Base-by-base conservation (phyloP, 2,797 vertebrate genomes). In the Denticeps clupeoides region DNA sequence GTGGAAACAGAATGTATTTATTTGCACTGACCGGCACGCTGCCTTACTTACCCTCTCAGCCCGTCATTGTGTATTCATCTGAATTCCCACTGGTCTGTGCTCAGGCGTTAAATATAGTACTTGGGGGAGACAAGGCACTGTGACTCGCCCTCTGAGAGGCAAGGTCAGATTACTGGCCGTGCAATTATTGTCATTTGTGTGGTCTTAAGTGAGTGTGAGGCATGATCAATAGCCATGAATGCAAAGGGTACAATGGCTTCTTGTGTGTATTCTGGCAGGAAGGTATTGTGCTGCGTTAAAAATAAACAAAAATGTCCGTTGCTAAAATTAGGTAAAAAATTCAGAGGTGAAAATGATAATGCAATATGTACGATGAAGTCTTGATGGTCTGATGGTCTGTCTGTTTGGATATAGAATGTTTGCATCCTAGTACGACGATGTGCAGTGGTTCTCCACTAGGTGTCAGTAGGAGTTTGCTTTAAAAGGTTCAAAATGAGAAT, bases 91-190 rank as follows among this genome's bases (percentile, higher is more conserved):
- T 75, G 66, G 63, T 58, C 68, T 63, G 64, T 59, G 59, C 74
- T 59, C 73, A 65, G 54, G 58, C 54, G 54, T 64, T 80, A 80
- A 79, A 80, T 82, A 83, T 83, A 82, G 77, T 68, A 62, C 35
- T 42, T 52, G 55, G 55, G 56, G 54, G 51, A 65, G 72, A 64
- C 57, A 59, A 70, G 69, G 67, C 19, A 65, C 53, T 73, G 67
- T 74, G 70, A 62, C 59, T 45, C 61, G 68, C 59, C 66, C 45
- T 64, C 73, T 64, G 64, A 70, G 51, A 65, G 61, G 51, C 53
- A 72, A 72, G 70, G 72, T 79, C 71, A 69, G 59, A 75, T 79
- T 76, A 70, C 74, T 71, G 69, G 46, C 63, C 49, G 32, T 22
- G 25, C 41, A 32, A 28, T 50, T 21, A 46, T 10, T 21, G 10